Percentiles rank a stretch among this genome's conserved stretches.
Evolutionary conservation across 2,113 vertebrate species (phyloP).

Genomic region (Mus pahari): DNA sequence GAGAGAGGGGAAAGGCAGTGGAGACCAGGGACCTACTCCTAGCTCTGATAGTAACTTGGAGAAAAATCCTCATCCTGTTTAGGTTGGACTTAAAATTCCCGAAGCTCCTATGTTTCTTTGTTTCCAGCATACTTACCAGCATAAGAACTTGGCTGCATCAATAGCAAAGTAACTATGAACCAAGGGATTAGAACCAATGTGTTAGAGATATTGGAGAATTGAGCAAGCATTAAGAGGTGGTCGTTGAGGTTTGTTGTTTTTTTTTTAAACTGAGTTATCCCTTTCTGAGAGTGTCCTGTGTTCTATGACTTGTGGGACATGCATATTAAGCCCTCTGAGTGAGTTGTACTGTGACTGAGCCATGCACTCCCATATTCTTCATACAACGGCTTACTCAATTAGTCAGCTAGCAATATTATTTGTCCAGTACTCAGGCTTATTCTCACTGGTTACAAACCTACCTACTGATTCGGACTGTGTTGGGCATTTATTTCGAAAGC

Average conservation of each 20-base stretch:
- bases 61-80: conserved; percentile 1
- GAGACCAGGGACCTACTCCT: background rate
- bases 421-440: background rate
- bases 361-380: background rate
- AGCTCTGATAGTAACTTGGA: conserved; percentile 7
- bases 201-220: background rate
- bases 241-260: background rate
- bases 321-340: background rate
- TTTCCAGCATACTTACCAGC: conserved; percentile 27
- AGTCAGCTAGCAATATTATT: background rate
- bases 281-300: background rate
- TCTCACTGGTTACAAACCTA: background rate
- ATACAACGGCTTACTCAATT: background rate
- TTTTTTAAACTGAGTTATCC: background rate
- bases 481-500: background rate
- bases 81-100: background rate
- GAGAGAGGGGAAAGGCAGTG: background rate
- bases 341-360: background rate
- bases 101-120: background rate
- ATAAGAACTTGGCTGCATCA: background rate
- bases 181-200: background rate
- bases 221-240: background rate
- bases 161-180: background rate
- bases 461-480: background rate
- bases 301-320: background rate